Conservation (phyloP, 1,140 invertebrate genomes). For the Ctenoplectra terminalis region DNA sequence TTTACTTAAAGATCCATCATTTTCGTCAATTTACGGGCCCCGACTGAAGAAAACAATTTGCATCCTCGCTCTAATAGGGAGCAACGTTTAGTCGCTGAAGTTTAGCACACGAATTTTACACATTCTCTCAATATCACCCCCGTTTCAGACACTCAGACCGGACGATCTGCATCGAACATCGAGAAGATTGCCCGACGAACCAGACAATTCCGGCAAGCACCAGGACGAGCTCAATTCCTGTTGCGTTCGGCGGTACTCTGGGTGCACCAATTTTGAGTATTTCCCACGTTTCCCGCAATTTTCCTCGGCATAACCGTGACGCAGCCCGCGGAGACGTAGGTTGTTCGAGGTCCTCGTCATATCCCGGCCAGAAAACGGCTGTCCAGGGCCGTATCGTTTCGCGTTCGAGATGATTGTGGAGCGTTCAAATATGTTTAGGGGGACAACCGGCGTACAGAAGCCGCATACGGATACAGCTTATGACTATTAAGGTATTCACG, state of each 20-base stretch:
- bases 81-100: not conserved
- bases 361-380: constrained; percentile 40
- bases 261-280: constrained; percentile 48
- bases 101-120: not conserved
- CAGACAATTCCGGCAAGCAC: constrained; percentile 38
- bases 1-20: too few species aligned
- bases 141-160: not conserved
- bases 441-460: constrained; percentile 41
- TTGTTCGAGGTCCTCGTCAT: constrained; percentile 30
- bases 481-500: constrained; percentile 81
- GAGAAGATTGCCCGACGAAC: constrained; percentile 34
- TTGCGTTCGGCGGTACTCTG: not conserved
- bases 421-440: constrained; percentile 30
- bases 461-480: constrained; percentile 71
- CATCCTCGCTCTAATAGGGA: not conserved
- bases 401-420: constrained; percentile 10
- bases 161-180: constrained; percentile 25
- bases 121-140: not conserved
- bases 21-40: too few species aligned
- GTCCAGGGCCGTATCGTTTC: constrained; percentile 54
- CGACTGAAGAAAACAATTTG: not conserved
- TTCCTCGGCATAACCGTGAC: constrained; percentile 4
- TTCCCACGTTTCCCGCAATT: constrained; percentile 40
- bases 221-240: constrained; percentile 38
- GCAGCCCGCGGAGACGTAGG: not conserved